Conservation (phyloP, 2,888 invertebrate genomes). For the Alsophila aescularia region DNA sequence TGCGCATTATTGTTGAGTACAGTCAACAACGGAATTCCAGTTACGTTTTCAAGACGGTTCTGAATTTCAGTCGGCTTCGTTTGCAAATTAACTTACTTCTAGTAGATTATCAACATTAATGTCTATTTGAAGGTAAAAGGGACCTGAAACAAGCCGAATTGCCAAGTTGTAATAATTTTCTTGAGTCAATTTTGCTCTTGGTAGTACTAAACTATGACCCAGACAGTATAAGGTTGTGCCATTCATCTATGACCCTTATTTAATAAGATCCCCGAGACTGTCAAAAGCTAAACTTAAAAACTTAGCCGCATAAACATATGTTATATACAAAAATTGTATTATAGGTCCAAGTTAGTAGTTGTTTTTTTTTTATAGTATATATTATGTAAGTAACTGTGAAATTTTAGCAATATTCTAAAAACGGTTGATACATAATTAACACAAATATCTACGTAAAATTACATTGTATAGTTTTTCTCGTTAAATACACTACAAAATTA, state of each 20-base stretch:
- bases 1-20: conserved; percentile 49
- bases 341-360: background rate
- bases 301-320: conserved; percentile 1
- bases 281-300: conserved; percentile 42
- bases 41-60: conserved; percentile 19
- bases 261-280: conserved; percentile 46
- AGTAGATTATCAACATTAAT: conserved; percentile 5
- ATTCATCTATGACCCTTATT: conserved; percentile 44
- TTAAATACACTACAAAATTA: no score
- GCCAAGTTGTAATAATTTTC: conserved; percentile 10
- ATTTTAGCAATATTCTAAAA: no score
- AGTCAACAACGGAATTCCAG: conserved; percentile 45
- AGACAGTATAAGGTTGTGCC: conserved; percentile 35
- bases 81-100: conserved; percentile 17
- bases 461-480: no score
- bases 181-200: conserved; percentile 35
- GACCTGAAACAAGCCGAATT: background rate
- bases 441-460: no score
- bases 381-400: no score
- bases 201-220: conserved; percentile 39
- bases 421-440: no score
- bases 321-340: no score
- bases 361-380: no score
- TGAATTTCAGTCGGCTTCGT: conserved; percentile 8
- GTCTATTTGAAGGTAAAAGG: background rate